Evolutionary conservation across 2,113 vertebrate genomes (phyloP).

Genomic region (Leucosticte australis): DNA sequence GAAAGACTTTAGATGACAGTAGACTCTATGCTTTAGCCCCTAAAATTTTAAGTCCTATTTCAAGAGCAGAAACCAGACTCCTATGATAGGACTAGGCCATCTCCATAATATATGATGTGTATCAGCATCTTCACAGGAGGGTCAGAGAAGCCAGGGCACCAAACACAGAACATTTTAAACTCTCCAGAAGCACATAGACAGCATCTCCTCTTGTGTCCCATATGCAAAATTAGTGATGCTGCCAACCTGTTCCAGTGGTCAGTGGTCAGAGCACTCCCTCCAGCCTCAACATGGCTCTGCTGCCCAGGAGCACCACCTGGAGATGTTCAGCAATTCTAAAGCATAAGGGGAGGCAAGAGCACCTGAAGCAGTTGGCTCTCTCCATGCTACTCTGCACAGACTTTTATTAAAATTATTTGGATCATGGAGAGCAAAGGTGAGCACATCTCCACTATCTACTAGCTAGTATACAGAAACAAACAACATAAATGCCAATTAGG

Average conservation of each 20-base stretch:
- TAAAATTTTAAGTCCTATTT: neutral
- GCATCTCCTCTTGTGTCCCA: rapidly evolving
- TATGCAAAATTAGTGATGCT: rapidly evolving
- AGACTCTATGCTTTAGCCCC: neutral
- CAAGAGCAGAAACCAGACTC: neutral
- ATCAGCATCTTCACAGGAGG: neutral
- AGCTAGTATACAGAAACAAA: neutral
- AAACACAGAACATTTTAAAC: neutral
- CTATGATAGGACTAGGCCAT: neutral
- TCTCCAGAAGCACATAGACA: neutral
- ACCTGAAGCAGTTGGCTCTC: neutral
- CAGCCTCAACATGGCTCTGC: neutral
- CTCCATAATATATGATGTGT: neutral
- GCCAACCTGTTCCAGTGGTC: neutral
- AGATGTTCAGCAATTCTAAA: neutral
- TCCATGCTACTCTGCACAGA: neutral
- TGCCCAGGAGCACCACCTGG: neutral
- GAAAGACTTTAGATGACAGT: neutral
- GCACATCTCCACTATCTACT: neutral
- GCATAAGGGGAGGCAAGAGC: neutral
- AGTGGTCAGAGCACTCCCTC: neutral
- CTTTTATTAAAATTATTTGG: neutral
- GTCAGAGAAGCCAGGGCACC: neutral
- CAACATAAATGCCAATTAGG: neutral
- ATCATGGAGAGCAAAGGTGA: neutral